Conservation (phyloP, 2,797 vertebrate species). For the Parotocinclus haroldoi region DNA sequence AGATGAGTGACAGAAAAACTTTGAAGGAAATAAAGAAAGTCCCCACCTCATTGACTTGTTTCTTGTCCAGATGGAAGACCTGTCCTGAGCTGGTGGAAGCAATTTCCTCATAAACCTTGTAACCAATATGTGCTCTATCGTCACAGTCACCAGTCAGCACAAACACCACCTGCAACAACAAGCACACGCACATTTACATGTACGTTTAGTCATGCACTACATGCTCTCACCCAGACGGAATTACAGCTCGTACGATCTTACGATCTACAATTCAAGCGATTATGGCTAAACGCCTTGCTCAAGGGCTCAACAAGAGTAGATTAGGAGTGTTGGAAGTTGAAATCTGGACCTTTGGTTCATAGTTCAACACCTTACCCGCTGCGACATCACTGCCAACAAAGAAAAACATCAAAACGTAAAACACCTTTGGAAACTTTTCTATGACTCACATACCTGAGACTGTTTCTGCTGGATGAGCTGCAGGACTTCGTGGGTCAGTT, state of each 20-base stretch:
- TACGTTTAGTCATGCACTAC: neutral
- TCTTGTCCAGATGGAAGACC: slow-evolving; percentile 97
- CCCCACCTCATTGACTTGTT: slow-evolving; percentile 95
- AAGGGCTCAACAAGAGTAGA: too few species aligned
- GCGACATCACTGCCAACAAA: neutral
- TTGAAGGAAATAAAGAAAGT: too few species aligned
- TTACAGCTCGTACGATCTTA: neutral
- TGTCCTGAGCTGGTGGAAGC: slow-evolving; percentile 98
- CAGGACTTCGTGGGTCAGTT: slow-evolving; percentile 87
- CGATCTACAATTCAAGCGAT: too few species aligned
- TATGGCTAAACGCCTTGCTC: too few species aligned
- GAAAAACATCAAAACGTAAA: neutral
- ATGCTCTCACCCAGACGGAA: slow-evolving; percentile 1
- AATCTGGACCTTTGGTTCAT: too few species aligned
- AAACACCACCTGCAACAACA: slow-evolving; percentile 85
- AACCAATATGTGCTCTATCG: slow-evolving; percentile 88
- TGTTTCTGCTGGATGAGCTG: slow-evolving; percentile 98
- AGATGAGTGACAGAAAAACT: too few species aligned
- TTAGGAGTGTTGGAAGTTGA: too few species aligned
- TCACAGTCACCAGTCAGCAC: slow-evolving; percentile 97
- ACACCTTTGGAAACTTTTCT: too few species aligned
- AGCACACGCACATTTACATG: slow-evolving; percentile 29
- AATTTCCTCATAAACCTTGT: slow-evolving; percentile 97
- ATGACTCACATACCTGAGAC: slow-evolving; percentile 78
- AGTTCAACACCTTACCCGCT: too few species aligned